Conservation (phyloP, 1,140 invertebrate genomes). For the Drosophila subpulchrella region DNA sequence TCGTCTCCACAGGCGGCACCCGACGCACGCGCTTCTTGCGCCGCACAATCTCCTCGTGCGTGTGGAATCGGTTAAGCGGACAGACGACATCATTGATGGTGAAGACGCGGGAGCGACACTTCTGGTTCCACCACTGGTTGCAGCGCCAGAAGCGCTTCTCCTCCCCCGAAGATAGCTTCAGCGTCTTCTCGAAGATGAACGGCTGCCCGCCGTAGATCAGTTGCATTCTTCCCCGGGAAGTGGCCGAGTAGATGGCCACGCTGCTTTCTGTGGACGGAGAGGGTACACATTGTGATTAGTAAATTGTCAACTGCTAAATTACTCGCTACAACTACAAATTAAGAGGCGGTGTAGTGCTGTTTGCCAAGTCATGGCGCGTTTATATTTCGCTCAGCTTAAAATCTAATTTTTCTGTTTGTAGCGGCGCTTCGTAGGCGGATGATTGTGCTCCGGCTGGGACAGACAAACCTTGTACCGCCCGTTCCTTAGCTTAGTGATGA, state of each 20-base stretch:
- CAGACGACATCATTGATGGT: constrained; percentile 81
- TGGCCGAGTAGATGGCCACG: constrained; percentile 79
- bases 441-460: constrained; percentile 69
- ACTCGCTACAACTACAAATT: constrained; percentile 25
- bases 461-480: constrained; percentile 66
- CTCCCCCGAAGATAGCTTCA: constrained; percentile 76
- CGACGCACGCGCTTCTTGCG: constrained; percentile 79
- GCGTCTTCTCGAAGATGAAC: constrained; percentile 82
- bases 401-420: constrained; percentile 20
- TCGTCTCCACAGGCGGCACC: constrained; percentile 43
- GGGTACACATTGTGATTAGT: constrained; percentile 28
- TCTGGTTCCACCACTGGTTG: constrained; percentile 84
- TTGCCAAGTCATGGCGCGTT: constrained; percentile 37
- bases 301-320: neutral
- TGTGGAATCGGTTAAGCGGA: constrained; percentile 81
- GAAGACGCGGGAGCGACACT: constrained; percentile 80
- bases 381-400: constrained; percentile 52
- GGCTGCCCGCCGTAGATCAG: constrained; percentile 83
- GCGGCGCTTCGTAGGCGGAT: constrained; percentile 58
- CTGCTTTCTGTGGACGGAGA: constrained; percentile 59
- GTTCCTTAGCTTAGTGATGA: constrained; percentile 55
- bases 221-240: constrained; percentile 79
- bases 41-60: constrained; percentile 82
- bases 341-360: constrained; percentile 43
- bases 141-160: constrained; percentile 84